These are phyloP conservation scores for Chroicocephalus ridibundus DNA, from an alignment of 2,113 vertebrate genomes.

Conservation along the genomic window DNA sequence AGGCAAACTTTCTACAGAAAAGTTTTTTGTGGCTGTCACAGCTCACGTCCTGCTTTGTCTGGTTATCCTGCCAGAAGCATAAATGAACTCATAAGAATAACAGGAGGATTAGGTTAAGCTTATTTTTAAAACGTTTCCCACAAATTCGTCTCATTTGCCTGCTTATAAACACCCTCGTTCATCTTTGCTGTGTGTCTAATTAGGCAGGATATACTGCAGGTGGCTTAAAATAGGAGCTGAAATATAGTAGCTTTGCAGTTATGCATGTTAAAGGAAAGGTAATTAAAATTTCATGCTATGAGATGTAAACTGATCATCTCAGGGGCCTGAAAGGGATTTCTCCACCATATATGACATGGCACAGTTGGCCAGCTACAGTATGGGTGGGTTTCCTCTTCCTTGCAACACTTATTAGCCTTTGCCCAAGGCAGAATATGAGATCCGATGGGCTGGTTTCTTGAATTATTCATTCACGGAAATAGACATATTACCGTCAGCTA, in stretches of 20 bases:
- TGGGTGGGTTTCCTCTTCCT: slow-evolving; percentile 6
- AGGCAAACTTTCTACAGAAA: not conserved
- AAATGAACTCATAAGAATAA: slow-evolving; percentile 59
- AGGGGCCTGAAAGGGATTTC: slow-evolving; percentile 6
- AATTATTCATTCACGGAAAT: slow-evolving; percentile 8
- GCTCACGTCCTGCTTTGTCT: slow-evolving; percentile 40
- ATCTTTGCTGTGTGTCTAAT: slow-evolving; percentile 24
- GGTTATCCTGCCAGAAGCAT: slow-evolving; percentile 46
- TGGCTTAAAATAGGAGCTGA: slow-evolving; percentile 46
- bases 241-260: slow-evolving; percentile 25
- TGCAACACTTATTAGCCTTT: not conserved
- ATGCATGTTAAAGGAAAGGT: slow-evolving; percentile 23
- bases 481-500: not conserved
- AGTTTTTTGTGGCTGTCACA: not conserved
- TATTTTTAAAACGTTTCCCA: slow-evolving; percentile 52
- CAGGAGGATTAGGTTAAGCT: slow-evolving; percentile 47
- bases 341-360: not conserved
- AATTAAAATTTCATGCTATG: slow-evolving; percentile 48
- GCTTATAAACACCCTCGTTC: slow-evolving; percentile 45
- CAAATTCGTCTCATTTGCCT: slow-evolving; percentile 45
- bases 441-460: not conserved
- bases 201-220: slow-evolving; percentile 34
- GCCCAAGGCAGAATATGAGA: not conserved
- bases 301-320: slow-evolving; percentile 40
- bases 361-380: not conserved